phyloP scores from a whole-genome alignment of 2,888 invertebrate genomes.

The Melanotus villosus region DNA sequence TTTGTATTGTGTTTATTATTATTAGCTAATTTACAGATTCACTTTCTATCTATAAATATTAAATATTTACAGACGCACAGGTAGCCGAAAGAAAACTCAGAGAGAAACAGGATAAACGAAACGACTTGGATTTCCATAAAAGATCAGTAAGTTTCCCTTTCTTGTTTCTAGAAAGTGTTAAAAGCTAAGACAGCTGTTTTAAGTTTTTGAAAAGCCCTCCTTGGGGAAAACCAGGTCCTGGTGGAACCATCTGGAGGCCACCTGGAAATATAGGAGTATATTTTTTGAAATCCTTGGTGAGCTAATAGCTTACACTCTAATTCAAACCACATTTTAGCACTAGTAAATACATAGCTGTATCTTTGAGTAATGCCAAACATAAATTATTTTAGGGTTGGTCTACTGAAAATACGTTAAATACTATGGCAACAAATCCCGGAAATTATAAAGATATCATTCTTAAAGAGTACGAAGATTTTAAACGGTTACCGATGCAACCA shows the following conservation, averaged over 20 bases:
- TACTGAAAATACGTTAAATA: constrained; percentile 62
- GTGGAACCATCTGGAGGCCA: constrained; percentile 82
- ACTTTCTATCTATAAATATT: constrained; percentile 39
- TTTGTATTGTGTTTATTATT: background rate
- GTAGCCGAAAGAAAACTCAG: constrained; percentile 72
- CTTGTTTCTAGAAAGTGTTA: background rate
- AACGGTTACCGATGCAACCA: constrained; percentile 30
- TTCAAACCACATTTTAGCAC: background rate
- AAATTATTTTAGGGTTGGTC: constrained; percentile 65
- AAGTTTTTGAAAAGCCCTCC: constrained; percentile 68
- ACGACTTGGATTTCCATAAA: constrained; percentile 70
- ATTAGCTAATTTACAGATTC: constrained; percentile 21
- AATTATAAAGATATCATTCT: constrained; percentile 29
- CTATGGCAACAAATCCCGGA: constrained; percentile 57
- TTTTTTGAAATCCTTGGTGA: constrained; percentile 85
- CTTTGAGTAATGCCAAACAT: background rate
- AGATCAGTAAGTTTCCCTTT: constrained; percentile 73
- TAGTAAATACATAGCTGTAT: too few species aligned
- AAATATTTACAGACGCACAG: constrained; percentile 72
- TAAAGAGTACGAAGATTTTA: constrained; percentile 44
- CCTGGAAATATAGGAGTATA: constrained; percentile 80
- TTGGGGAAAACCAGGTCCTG: constrained; percentile 81
- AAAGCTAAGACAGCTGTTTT: constrained; percentile 41
- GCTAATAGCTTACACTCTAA: constrained; percentile 58
- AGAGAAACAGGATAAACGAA: constrained; percentile 69